These are phyloP conservation scores for Melanocharis versteri DNA, from an alignment of 2,113 vertebrate species.

Conservation along the genomic window DNA sequence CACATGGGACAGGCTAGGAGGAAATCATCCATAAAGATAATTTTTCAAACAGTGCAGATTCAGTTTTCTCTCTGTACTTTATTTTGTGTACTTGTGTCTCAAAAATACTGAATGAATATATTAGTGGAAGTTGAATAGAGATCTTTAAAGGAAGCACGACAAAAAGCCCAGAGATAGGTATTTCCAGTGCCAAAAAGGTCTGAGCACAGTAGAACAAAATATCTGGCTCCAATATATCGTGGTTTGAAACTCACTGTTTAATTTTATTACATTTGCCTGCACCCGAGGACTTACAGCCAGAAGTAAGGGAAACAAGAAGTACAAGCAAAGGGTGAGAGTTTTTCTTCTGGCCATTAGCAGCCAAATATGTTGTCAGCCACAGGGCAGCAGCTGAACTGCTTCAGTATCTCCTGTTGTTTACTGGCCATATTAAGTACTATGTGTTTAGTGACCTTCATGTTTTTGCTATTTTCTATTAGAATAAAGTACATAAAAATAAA, in stretches of 20 bases:
- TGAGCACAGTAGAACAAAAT: background rate
- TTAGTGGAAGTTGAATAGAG: accelerated
- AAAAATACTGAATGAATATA: background rate
- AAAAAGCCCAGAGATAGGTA: background rate
- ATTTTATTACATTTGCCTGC: background rate
- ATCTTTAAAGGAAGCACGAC: background rate
- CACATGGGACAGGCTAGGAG: background rate
- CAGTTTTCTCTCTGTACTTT: background rate
- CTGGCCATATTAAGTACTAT: background rate
- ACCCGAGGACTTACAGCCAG: background rate
- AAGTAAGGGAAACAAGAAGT: background rate
- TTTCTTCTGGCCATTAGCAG: background rate
- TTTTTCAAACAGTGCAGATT: background rate
- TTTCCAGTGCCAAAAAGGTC: background rate
- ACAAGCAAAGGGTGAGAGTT: background rate
- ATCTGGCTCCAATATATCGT: background rate
- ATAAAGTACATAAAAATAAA: background rate
- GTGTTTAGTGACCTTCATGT: background rate
- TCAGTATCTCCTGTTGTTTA: background rate
- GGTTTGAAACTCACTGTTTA: background rate
- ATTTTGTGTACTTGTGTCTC: background rate
- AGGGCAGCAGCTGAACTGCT: background rate
- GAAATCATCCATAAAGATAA: background rate
- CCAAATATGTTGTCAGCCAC: too few relatives aligned
- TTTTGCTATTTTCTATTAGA: background rate